Percentiles rank a stretch among this genome's conserved stretches.
Evolutionary conservation across 1,140 invertebrate genomes (phyloP).

Genomic region (Habropoda laboriosa): DNA sequence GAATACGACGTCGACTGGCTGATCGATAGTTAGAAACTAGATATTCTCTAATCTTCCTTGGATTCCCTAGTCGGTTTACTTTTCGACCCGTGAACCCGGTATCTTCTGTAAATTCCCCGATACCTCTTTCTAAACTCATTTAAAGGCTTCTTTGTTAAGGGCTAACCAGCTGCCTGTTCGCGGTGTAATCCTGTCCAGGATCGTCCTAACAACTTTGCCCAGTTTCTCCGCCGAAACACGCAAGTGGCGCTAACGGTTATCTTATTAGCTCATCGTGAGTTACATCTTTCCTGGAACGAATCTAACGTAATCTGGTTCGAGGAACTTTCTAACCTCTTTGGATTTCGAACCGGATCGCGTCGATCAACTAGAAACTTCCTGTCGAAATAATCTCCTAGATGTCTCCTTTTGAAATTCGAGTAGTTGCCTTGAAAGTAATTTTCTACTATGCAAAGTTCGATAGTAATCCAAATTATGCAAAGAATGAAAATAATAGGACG

Average conservation of each 20-base stretch:
- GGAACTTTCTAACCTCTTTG: not conserved
- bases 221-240: not conserved
- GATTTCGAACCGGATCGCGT: too few relatives aligned
- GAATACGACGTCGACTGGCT: not conserved
- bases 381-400: not conserved
- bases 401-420: too few relatives aligned
- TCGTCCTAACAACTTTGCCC: not conserved
- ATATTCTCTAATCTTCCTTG: not conserved
- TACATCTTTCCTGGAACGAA: not conserved
- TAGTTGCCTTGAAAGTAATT: too few relatives aligned
- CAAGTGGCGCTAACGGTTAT: not conserved
- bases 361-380: not conserved
- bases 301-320: not conserved
- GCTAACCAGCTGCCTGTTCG: not conserved
- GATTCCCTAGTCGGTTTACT: conserved; percentile 2
- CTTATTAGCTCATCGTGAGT: not conserved
- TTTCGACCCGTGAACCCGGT: not conserved
- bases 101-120: not conserved
- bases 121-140: not conserved
- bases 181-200: not conserved
- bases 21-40: conserved; percentile 22
- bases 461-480: too few relatives aligned
- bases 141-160: not conserved
- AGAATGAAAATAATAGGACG: not conserved
- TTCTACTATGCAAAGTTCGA: too few relatives aligned